A percentile compares a stretch with the other conserved stretches of the same genome.
These are phyloP conservation scores for Pycnomerus fuliginosus DNA, from an alignment of 2,888 invertebrate species.

Conservation along the genomic window DNA sequence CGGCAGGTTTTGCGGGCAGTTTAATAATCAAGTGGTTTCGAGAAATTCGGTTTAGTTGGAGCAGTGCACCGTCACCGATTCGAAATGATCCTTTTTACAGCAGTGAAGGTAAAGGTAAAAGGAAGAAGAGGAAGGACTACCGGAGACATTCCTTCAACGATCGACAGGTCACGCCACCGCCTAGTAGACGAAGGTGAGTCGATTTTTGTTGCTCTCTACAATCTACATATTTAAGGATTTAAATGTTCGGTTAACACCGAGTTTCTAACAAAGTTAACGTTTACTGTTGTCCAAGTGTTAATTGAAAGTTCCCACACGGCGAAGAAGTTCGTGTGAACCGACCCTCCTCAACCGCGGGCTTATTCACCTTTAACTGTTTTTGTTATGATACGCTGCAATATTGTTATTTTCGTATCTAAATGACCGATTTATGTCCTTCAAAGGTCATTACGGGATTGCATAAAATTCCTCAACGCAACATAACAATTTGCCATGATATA, in stretches of 20 bases:
- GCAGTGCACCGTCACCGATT: conserved; percentile 8
- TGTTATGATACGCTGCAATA: not conserved
- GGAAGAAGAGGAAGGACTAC: conserved; percentile 26
- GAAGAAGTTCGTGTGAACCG: conserved; percentile 10
- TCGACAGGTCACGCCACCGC: conserved; percentile 23
- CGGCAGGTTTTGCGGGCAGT: conserved; percentile 13
- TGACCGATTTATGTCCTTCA: too few species aligned
- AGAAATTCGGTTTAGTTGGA: conserved; percentile 28
- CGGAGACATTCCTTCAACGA: conserved; percentile 37
- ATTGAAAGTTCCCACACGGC: conserved; percentile 17
- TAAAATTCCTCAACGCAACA: too few species aligned
- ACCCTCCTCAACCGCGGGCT: not conserved
- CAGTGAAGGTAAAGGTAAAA: conserved; percentile 31
- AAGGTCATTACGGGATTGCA: too few species aligned
- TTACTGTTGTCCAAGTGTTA: conserved; percentile 10
- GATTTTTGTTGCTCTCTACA: conserved; percentile 4
- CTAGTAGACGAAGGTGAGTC: conserved; percentile 30
- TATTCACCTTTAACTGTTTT: conserved; percentile 1
- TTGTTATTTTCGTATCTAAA: not conserved
- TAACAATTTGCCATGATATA: too few species aligned
- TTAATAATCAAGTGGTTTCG: conserved; percentile 32
- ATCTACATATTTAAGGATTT: conserved; percentile 9
- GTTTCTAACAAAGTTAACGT: conserved; percentile 11
- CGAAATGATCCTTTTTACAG: conserved; percentile 20
- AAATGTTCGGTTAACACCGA: conserved; percentile 17